Evolutionary conservation across 2,113 vertebrate genomes (phyloP).

Genomic region (Mesoclemmys tuberculata): DNA sequence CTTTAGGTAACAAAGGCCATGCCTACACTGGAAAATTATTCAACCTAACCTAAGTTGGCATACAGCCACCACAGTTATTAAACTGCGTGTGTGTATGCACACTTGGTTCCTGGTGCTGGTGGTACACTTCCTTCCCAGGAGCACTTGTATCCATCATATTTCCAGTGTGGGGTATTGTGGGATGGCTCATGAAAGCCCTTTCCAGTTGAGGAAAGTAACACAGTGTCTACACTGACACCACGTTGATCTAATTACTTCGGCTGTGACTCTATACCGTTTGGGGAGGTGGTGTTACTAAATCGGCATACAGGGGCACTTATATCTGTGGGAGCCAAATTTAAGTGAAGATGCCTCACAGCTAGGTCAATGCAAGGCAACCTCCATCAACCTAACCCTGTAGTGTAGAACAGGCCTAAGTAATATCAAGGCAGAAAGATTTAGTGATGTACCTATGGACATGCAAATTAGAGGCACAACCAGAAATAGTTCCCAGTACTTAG

Average conservation of each 20-base stretch:
- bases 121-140: background rate
- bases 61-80: background rate
- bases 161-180: background rate
- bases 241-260: background rate
- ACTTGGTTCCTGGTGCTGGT: background rate
- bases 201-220: background rate
- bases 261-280: background rate
- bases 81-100: background rate
- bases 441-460: background rate
- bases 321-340: background rate
- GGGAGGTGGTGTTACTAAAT: background rate
- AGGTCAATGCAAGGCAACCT: background rate
- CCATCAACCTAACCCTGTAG: background rate
- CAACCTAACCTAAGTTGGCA: background rate
- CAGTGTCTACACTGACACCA: background rate
- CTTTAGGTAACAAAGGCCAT: constrained; percentile 49
- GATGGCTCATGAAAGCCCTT: background rate
- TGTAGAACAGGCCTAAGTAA: background rate
- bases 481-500: background rate
- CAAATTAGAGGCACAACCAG: constrained; percentile 51
- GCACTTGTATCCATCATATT: background rate
- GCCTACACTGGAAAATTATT: background rate
- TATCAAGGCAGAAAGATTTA: background rate
- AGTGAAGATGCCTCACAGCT: background rate
- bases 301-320: background rate